Conservation (phyloP, 2,888 invertebrate species). For the Hirtodrosophila confusa region DNA sequence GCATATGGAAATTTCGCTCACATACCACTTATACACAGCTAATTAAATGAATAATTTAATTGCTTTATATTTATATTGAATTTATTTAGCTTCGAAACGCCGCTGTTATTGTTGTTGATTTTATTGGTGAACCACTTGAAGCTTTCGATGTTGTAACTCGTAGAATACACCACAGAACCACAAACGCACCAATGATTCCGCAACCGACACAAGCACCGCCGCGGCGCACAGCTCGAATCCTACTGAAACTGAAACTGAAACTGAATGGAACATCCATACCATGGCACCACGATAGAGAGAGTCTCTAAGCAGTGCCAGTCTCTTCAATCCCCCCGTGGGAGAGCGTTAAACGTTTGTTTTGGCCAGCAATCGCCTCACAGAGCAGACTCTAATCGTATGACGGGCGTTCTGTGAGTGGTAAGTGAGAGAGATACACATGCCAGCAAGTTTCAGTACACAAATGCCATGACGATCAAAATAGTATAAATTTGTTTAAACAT, state of each 20-base stretch:
- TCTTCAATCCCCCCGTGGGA: neutral
- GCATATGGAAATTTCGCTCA: neutral
- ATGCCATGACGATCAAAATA: too few species aligned
- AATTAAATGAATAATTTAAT: conserved; percentile 2
- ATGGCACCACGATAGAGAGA: too few species aligned
- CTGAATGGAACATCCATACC: conserved; percentile 26
- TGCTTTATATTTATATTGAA: conserved; percentile 14
- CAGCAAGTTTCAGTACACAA: conserved; percentile 4
- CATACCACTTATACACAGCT: conserved; percentile 3
- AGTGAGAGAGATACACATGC: conserved; percentile 15
- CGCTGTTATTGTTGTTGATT: neutral
- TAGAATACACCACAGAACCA: conserved; percentile 17
- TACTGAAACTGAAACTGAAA: conserved; percentile 39
- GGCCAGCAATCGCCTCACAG: conserved; percentile 8
- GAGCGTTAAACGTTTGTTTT: conserved; percentile 22
- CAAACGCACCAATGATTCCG: conserved; percentile 6
- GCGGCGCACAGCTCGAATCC: conserved; percentile 33
- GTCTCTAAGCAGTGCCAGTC: conserved; percentile 2
- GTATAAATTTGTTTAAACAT: too few species aligned
- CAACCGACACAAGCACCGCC: conserved; percentile 27
- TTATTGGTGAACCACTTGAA: conserved; percentile 50
- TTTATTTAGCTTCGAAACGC: neutral
- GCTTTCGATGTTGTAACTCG: conserved; percentile 58
- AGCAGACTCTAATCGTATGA: neutral
- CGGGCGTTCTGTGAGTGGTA: neutral